These are phyloP conservation scores for Pelvicachromis taeniatus DNA, from an alignment of 2,113 vertebrate genomes.

Conservation along the genomic window DNA sequence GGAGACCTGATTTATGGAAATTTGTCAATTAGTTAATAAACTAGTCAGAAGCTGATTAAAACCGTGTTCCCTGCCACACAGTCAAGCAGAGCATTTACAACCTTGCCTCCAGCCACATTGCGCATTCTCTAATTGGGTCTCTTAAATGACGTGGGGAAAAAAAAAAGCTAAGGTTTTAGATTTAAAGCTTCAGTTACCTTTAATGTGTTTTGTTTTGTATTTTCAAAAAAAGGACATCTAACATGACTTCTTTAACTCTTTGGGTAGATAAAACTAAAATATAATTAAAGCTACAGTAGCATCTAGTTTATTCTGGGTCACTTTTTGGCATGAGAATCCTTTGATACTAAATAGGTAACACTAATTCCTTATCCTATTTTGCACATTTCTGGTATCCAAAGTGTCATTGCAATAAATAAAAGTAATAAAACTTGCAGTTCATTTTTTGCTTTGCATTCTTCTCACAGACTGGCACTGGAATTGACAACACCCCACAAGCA, in stretches of 20 bases:
- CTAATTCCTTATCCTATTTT: not conserved
- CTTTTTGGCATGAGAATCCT: not conserved
- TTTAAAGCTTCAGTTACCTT: not conserved
- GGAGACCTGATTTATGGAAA: too few species aligned
- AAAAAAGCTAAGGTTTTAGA: not conserved
- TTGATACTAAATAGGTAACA: not conserved
- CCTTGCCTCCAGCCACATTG: not conserved
- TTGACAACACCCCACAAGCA: constrained; percentile 99
- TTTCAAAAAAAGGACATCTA: not conserved
- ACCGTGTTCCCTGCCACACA: not conserved
- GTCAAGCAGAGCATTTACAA: not conserved
- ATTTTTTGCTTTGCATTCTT: not conserved
- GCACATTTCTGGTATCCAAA: not conserved
- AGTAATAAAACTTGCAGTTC: not conserved
- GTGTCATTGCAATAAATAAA: not conserved
- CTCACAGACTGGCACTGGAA: constrained; percentile 93
- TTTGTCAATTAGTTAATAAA: not conserved
- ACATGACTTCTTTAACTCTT: not conserved
- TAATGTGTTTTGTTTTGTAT: not conserved
- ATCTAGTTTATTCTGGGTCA: not conserved
- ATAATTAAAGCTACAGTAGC: not conserved
- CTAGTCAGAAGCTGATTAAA: too few species aligned
- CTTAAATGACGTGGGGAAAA: not conserved
- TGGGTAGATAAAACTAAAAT: not conserved
- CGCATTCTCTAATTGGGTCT: not conserved